Evolutionary conservation across 2,888 invertebrate species (phyloP), one percentile per base, ranked within the genome.

Genomic region (Cryptocephalus moraei): DNA sequence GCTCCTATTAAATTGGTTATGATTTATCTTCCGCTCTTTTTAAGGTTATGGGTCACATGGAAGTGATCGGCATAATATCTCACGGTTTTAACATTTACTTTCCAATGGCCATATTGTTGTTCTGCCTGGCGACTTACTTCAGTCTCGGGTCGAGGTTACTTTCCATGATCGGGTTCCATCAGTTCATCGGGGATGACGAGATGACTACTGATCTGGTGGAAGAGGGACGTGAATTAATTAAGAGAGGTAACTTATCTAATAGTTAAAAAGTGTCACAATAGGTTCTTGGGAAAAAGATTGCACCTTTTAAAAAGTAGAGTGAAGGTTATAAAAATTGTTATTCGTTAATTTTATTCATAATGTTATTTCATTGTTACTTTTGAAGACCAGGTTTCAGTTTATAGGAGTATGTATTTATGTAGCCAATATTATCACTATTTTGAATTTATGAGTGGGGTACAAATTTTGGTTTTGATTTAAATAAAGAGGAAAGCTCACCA

Each of bases 1-100:
- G 9, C 13, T 8, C 14, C 6, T 36, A 4, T 11, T 32, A 33
- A 38, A 22, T 38, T 2, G 9, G 10, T 47, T 22, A 32, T 13
- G 11, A 34, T 34, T 22, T 22, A 22, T 6, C 8, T 40, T 10
- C 11, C 14, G 8, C 4, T 42, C 31, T 33, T 45, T 55, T 53
- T 8, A 62, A 86, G 87, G 84, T 95, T 59, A 99, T 99, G 97
- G 99, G 99, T 0, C 97, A 99, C 68, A 92, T 99, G 94, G 96
- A 97, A 70, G 94, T 99, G 0, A 84, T 99, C 46, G 86, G 90
- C 32, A 91, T 99, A 51, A 90, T 99, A 56, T 89, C 96, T 0
- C 90, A 95, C 68, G 97, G 97, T 8, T 97, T 99, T 75, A 99
- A 99, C 73, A 88, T 99, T 46, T 99, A 99, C 73, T 95, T 99